Percentiles rank a stretch among this genome's conserved stretches.
Conservation (phyloP, 2,888 invertebrate genomes). For the Resseliella maxima region DNA sequence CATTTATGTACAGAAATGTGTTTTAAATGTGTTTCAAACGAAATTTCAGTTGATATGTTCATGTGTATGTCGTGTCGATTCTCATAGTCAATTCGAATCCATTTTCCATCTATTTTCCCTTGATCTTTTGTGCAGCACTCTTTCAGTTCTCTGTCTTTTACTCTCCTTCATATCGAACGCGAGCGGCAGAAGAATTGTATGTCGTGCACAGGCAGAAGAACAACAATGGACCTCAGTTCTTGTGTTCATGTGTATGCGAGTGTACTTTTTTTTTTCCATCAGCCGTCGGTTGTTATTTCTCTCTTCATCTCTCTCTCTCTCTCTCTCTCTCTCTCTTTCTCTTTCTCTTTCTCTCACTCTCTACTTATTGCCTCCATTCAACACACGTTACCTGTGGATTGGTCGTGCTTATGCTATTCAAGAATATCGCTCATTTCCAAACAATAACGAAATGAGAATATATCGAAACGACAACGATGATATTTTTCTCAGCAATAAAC, state of each 20-base stretch:
- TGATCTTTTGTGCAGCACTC: background rate
- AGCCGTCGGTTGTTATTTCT: background rate
- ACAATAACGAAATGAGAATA: slow-evolving; percentile 32
- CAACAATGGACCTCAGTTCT: slow-evolving; percentile 10
- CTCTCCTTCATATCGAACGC: too few species aligned
- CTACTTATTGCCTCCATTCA: background rate
- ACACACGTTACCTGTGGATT: slow-evolving; percentile 26
- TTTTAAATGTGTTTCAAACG: slow-evolving; percentile 34
- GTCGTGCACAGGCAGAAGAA: background rate
- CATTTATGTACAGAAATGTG: slow-evolving; percentile 51
- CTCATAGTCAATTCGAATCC: slow-evolving; percentile 19
- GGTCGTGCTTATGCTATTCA: slow-evolving; percentile 9
- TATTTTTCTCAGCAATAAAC: slow-evolving; percentile 24
- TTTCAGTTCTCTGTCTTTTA: background rate
- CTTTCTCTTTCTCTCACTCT: background rate
- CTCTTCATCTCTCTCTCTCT: background rate
- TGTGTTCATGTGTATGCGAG: background rate
- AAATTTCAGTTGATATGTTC: background rate
- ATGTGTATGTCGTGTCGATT: background rate
- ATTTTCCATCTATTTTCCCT: slow-evolving; percentile 29
- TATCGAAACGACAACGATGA: background rate
- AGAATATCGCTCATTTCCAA: slow-evolving; percentile 4
- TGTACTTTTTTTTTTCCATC: too few species aligned
- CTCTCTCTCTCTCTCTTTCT: background rate
- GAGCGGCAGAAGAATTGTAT: background rate